Evolutionary conservation across 2,113 vertebrate species (phyloP), one percentile per base, ranked within the genome.

Genomic region (Malurus melanocephalus): DNA sequence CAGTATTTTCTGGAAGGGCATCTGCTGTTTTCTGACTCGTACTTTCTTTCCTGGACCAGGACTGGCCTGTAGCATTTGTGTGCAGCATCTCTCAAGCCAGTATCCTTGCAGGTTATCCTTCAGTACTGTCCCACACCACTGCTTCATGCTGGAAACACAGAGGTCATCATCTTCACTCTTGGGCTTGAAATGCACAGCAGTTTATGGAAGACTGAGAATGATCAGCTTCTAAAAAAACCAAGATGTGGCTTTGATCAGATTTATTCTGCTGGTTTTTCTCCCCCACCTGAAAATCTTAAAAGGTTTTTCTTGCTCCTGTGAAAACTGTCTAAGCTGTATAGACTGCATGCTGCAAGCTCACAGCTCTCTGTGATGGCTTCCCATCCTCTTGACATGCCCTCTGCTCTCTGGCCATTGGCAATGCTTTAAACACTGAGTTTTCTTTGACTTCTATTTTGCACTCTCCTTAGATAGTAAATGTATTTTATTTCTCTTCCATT

Each of bases 401-500:
- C 49, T 91, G 66, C 88, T 76, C 66, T 76, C 77, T 88, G 80
- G 38, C 66, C 53, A 32, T 22, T 85, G 65, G 30, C 57, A 72
- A 19, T 48, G 49, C 80, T 86, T 94, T 78, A 88, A 86, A 78
- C 43, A 48, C 48, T 19, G 45, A 55, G 22, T 55, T 79, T 84
- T 45, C 42, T 79, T 65, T 59, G 27, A 40, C 59, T 92, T 66
- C 22, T 46, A n/a, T 40, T 79, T 75, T 2, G 0, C 2, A 0
- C 53, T 81, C 86, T 73, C 33, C 62, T 86, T 71, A 40, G 49
- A 52, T 72, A 55, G 24, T 84, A 89, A 90, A 81, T 56, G 21
- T 16, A 42, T 59, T 93, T 91, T 33, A 71, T 85, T 95, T 85
- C 40, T 59, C 48, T 87, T 87, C 46, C 19, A 30, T 62, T 27